Evolutionary conservation across 2,113 vertebrate genomes (phyloP), one percentile per base, ranked within the genome.

Genomic region (Aspiorhynchus laticeps): DNA sequence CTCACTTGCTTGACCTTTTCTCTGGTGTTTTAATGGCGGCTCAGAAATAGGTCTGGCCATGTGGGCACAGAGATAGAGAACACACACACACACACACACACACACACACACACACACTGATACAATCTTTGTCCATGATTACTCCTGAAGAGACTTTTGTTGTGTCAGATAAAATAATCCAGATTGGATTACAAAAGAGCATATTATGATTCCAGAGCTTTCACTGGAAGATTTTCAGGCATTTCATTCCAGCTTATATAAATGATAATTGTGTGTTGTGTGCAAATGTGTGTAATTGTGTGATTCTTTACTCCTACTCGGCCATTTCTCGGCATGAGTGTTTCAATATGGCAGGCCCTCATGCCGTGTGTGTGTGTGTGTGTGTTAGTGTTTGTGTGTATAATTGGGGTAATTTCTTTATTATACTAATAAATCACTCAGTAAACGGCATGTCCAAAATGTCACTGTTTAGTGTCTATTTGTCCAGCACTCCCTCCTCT

Each of bases 361-460:
- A 9, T 51, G 43, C 5, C 36, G 80, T 83, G 87, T 69, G 84
- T 87, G 71, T 82, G 84, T 83, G 85, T 71, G 80, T 84, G 28
- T 79, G 63, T 77, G 61, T 83, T 33, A 56, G 75, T 85, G 81
- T 63, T 74, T 83, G 61, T 87, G 87, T 76, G 89, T 87, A 77
- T 90, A 88, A 90, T 88, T 90, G 83, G 76, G 79, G 83, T 87
- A 88, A 88, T 90, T 90, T 90, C 89, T 88, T 87, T 87, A 88
- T 88, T 90, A 88, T 86, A 76, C 87, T 87, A 88, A 90, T 88
- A 90, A 86, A 90, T 88, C 87, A 88, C 81, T 83, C 85, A 84
- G 73, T 76, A 76, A 88, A 69, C 31, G 59, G 14, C 84, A 88
- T 69, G 65, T 88, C 86, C 77, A 87, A 87, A 85, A 48, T 86